A percentile compares a stretch with the other conserved stretches of the same genome.
Conservation (phyloP, 2,113 vertebrate genomes). For the Ochotona princeps region DNA sequence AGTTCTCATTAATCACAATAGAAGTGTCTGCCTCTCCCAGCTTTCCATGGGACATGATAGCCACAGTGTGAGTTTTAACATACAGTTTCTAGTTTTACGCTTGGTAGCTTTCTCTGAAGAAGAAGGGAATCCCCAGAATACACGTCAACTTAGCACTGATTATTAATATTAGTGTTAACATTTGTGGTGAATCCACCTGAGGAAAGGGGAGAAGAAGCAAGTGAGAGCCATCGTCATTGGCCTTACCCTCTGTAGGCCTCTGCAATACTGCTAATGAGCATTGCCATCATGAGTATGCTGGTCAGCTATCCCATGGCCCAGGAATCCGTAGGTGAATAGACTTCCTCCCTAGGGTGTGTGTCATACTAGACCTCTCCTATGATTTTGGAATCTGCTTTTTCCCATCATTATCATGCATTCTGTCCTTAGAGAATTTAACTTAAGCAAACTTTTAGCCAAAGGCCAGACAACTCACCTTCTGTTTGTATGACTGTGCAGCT, state of each 20-base stretch:
- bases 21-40: not conserved
- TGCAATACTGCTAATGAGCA: rapidly evolving
- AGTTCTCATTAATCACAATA: not conserved
- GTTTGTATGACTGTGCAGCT: not conserved
- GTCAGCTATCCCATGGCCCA: not conserved
- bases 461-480: not conserved
- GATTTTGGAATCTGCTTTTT: not conserved
- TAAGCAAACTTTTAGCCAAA: not conserved
- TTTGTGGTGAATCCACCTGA: not conserved
- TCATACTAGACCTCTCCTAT: not conserved
- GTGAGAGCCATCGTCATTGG: not conserved
- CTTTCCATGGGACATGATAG: not conserved
- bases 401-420: not conserved
- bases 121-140: not conserved
- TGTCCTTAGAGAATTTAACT: not conserved
- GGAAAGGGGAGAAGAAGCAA: not conserved
- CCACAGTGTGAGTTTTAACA: not conserved
- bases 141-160: not conserved
- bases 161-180: not conserved
- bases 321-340: not conserved
- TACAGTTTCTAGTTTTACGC: not conserved
- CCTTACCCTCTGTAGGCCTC: no score
- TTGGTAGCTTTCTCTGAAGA: constrained; percentile 12
- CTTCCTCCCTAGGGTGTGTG: not conserved
- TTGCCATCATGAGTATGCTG: not conserved